A percentile compares a stretch with the other conserved stretches of the same genome.
Conservation (phyloP, 2,797 vertebrate genomes). For the Notolabrus celidotus region DNA sequence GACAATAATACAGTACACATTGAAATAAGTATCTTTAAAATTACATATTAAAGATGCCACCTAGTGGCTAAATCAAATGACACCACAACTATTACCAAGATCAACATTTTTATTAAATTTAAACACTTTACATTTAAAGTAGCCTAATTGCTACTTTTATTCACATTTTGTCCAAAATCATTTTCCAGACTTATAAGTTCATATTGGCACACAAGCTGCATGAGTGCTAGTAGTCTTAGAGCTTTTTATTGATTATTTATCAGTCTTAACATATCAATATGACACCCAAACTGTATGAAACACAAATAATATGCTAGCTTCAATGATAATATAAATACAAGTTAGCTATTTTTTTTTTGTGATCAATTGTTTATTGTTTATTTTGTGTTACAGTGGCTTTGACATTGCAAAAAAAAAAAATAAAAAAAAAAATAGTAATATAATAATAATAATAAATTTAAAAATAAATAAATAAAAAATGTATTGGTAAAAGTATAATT, state of each 20-base stretch:
- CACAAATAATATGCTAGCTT: background rate
- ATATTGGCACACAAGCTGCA: background rate
- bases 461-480: too few species aligned
- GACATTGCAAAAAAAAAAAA: background rate
- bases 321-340: background rate
- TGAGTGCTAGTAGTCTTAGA: background rate
- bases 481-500: too few species aligned
- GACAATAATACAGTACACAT: background rate
- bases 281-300: background rate
- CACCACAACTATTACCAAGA: background rate
- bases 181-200: background rate
- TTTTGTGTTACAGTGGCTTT: too few species aligned
- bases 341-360: background rate
- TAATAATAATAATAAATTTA: too few species aligned
- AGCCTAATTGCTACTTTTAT: background rate
- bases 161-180: background rate
- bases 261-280: background rate
- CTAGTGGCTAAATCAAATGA: constrained; percentile 26
- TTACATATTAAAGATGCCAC: constrained; percentile 23
- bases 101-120: too few species aligned
- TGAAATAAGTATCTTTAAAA: background rate
- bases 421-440: too few species aligned
- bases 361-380: too few species aligned
- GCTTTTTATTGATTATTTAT: background rate
- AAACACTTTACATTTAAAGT: too few species aligned